Base-by-base conservation (phyloP, 2,797 vertebrate species). In the Thunnus albacares region DNA sequence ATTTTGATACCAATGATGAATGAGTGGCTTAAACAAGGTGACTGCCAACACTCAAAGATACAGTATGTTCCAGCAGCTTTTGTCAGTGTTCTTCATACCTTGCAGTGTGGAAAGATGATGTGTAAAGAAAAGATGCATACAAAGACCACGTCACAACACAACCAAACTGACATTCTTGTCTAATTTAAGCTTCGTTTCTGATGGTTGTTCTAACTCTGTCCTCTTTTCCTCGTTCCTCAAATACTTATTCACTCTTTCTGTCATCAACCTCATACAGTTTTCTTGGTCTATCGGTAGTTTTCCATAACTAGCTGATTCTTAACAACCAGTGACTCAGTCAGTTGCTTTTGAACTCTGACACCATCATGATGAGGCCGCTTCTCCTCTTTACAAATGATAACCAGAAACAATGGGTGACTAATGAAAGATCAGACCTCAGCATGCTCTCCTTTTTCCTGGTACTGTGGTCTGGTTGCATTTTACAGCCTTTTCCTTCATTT, bases 301-400 rank as follows among this genome's bases (percentile, higher is more conserved):
- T 15, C 49, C 12, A 24, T 33, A 26, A 56, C 2, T 0, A 7
- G 15, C 28, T n/a, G 14, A 57, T 30, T 69, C 18, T 45, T 45
- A 41, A 28, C 17, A 41, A 71, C 10, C 20, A 47, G 43, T 57
- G 38, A 78, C 65, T 73, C 33, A 26, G 22, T 55, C 33, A 53
- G 17, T 33, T 60, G 14, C 38, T 7, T 59, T 61, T 68, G 5
- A 47, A n/a, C 24, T 9, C 1, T 70, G 14, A 47, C 1, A 5
- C 63, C 15, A 58, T 18, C 11, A 22, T 53, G 35, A 45, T n/a
- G 26, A 28, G 0, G 13, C 53, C 38, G 17, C 26, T 35, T 14
- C 3, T 58, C 20, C 9, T 61, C 6, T 65, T 45, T 26, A 20
- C 38, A 24, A 33, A 8, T 49, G 1, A 35, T 70, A 6, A 67